Conservation (phyloP, 2,888 invertebrate genomes). For the Caenorhabditis afra region DNA sequence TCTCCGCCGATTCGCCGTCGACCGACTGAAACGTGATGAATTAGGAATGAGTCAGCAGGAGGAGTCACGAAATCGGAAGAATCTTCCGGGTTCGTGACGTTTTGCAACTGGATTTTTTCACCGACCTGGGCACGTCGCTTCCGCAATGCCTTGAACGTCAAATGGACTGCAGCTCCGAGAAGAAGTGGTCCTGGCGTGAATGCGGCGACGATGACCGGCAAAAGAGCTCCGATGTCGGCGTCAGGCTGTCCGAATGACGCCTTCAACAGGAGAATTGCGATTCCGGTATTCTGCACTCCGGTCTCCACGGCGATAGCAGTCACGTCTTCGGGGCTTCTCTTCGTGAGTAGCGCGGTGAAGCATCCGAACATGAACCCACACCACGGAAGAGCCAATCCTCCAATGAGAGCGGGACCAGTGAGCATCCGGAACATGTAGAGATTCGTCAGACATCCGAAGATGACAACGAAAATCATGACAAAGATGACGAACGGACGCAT, state of each 20-base stretch:
- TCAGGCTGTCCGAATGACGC: constrained; percentile 80
- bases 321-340: constrained; percentile 76
- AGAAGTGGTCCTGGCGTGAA: constrained; percentile 93
- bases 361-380: constrained; percentile 82
- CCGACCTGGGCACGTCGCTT: constrained; percentile 54
- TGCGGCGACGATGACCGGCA: constrained; percentile 92
- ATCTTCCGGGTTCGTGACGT: too few relatives aligned
- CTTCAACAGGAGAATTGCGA: constrained; percentile 81
- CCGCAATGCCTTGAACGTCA: constrained; percentile 68
- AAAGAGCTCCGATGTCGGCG: constrained; percentile 84
- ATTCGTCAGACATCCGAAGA: constrained; percentile 82
- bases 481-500: constrained; percentile 81
- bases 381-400: constrained; percentile 82
- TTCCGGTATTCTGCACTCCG: constrained; percentile 82
- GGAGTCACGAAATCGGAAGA: neutral
- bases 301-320: constrained; percentile 81
- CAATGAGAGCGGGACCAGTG: constrained; percentile 78
- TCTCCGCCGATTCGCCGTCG: constrained; percentile 31
- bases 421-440: constrained; percentile 82
- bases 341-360: constrained; percentile 78
- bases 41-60: neutral
- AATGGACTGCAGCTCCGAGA: constrained; percentile 77
- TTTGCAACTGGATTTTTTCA: neutral
- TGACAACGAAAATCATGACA: constrained; percentile 81
- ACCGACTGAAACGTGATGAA: constrained; percentile 2